Conservation (phyloP, 2,113 vertebrate genomes). For the Chaetodon auriga region DNA sequence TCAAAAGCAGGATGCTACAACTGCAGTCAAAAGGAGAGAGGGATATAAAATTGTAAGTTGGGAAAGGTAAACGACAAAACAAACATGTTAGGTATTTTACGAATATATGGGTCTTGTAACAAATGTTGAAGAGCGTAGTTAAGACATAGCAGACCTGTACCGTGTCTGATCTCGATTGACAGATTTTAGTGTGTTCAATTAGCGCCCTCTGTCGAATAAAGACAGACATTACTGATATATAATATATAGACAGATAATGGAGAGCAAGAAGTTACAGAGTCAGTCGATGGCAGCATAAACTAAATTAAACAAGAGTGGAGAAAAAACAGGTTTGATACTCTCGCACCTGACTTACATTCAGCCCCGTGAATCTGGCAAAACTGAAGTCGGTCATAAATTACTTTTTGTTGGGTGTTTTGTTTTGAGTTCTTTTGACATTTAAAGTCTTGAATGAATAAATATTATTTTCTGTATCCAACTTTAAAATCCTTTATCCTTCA, state of each 20-base stretch:
- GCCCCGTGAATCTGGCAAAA: background rate
- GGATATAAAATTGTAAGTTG: background rate
- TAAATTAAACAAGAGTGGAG: background rate
- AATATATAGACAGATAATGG: background rate
- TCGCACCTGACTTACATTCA: background rate
- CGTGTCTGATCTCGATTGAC: background rate
- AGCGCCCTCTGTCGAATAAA: constrained; percentile 47
- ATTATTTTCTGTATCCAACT: background rate
- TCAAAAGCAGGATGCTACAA: background rate
- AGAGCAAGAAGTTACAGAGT: background rate
- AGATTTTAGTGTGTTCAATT: constrained; percentile 9
- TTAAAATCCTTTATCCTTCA: background rate
- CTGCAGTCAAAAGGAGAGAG: background rate
- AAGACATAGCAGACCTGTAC: too few species aligned
- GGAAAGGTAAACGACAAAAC: background rate
- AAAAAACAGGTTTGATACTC: background rate
- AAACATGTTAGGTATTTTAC: background rate
- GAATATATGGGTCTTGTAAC: background rate
- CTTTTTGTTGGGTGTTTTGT: background rate
- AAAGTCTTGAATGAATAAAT: background rate
- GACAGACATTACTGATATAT: constrained; percentile 18
- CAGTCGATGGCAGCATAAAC: background rate
- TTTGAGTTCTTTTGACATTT: background rate
- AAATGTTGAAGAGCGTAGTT: too few species aligned
- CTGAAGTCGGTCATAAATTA: background rate